phyloP scores from a whole-genome alignment of 2,888 invertebrate genomes.

The Terebella lapidaria region DNA sequence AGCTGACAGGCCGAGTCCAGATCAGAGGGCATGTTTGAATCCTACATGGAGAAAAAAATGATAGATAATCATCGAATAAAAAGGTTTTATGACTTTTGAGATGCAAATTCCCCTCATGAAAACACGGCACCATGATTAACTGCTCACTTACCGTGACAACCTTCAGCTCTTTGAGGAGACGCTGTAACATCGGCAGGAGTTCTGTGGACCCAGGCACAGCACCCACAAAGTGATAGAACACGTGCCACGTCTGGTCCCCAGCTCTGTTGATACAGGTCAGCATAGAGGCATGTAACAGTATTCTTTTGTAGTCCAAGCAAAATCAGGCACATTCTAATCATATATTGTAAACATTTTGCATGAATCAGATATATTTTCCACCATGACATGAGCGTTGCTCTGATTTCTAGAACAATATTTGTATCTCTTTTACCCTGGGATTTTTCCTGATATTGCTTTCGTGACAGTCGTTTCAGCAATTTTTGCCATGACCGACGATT shows the following conservation, averaged over 20 bases:
- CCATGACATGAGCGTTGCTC: no score
- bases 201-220: constrained; percentile 49
- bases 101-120: no score
- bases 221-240: constrained; percentile 52
- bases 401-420: no score
- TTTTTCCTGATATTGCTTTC: not conserved
- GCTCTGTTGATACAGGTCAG: no score
- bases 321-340: not conserved
- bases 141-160: constrained; percentile 34
- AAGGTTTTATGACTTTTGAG: no score
- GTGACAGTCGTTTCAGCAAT: constrained; percentile 14
- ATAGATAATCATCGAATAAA: not conserved
- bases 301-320: not conserved
- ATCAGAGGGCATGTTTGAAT: not conserved
- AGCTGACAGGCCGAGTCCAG: not conserved
- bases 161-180: constrained; percentile 43
- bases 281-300: not conserved
- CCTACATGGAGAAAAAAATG: not conserved
- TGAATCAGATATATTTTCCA: no score
- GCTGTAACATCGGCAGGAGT: constrained; percentile 40
- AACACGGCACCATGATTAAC: no score
- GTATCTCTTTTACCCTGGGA: not conserved
- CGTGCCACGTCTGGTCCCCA: constrained; percentile 37
- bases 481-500: constrained; percentile 24
- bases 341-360: no score